These are phyloP conservation scores for Blastobasis adustella DNA, from an alignment of 2,888 invertebrate genomes.

Conservation along the genomic window DNA sequence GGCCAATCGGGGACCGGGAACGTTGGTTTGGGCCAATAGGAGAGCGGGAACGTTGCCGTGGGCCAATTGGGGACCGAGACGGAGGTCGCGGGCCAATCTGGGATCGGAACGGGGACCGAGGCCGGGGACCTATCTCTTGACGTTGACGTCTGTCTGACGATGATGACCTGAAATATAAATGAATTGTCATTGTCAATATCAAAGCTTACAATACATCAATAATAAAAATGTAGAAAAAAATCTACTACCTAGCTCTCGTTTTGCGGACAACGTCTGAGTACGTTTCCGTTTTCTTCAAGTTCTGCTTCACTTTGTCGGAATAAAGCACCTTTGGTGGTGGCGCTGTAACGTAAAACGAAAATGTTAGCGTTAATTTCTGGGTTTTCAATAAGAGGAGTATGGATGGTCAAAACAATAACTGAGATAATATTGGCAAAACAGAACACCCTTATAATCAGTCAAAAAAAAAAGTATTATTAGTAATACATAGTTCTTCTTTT, in stretches of 20 bases:
- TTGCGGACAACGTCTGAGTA: conserved; percentile 58
- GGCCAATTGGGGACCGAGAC: conserved; percentile 31
- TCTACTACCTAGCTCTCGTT: conserved; percentile 36
- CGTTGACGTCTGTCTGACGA: conserved; percentile 28
- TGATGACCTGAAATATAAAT: conserved; percentile 28
- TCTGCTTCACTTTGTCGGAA: conserved; percentile 61
- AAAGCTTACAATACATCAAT: background rate
- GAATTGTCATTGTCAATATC: background rate
- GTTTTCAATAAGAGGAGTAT: too few species aligned
- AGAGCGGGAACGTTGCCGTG: conserved; percentile 30
- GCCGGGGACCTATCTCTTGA: conserved; percentile 37
- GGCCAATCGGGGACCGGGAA: conserved; percentile 30
- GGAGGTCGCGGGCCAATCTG: conserved; percentile 37
- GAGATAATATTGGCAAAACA: too few species aligned
- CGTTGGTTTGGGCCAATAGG: conserved; percentile 27
- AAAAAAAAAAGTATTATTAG: too few species aligned
- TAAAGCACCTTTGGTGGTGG: conserved; percentile 41
- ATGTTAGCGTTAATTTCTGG: too few species aligned
- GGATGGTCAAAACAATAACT: too few species aligned
- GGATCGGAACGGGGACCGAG: conserved; percentile 17
- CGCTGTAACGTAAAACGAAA: conserved; percentile 21
- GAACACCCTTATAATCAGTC: too few species aligned
- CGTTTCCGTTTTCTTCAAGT: conserved; percentile 44
- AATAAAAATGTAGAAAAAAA: background rate
- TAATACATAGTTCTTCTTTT: too few species aligned